Evolutionary conservation across 1,140 invertebrate genomes (phyloP), one percentile per base, ranked within the genome.

Genomic region (Neodiprion lecontei): DNA sequence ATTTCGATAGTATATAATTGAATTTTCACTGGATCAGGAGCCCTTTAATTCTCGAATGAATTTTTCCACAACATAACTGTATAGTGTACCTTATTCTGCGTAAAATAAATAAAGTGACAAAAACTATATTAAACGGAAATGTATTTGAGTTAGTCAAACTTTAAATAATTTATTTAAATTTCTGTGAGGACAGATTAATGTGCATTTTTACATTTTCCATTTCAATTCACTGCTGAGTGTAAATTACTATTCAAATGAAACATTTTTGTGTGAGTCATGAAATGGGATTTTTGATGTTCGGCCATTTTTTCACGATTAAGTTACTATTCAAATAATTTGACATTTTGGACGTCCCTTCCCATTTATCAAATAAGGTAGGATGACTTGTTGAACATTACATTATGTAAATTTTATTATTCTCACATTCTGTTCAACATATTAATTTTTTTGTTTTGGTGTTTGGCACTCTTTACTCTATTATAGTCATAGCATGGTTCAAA

Each of bases 381-480:
- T 8, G 53, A 40, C 5, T 40, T 11, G 28, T 40, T 40, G 28
- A 40, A 40, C 28, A 40, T 40, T 40, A 40, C 28, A 40, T 40
- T 40, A 40, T 40, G 28, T 40, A 40, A 40, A 5, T 40, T 40
- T 40, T 40, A 40, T 40, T 40, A 40, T 40, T 40, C 28, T 40
- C 28, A 40, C 2, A 40, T 40, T 40, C 28, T 40, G 28, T 40
- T 40, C 28, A 40, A 40, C 28, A 40, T 40, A 40, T 40, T 3
- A 2, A 40, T 40, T 40, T 40, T 40, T 61, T 61, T 61, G 11
- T 61, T 61, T 61, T 9, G 53, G 53, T 61, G 53, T 61, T 61
- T 61, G 9, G 53, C 53, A 61, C 53, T 61, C 53, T 61, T 61
- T 61, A 61, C 53, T 61, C 53, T 61, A 61, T 61, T 61, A 61